A percentile compares a stretch with the other conserved stretches of the same genome.
phyloP scores from a whole-genome alignment of 2,888 invertebrate species.

The Andrena chrysosceles region DNA sequence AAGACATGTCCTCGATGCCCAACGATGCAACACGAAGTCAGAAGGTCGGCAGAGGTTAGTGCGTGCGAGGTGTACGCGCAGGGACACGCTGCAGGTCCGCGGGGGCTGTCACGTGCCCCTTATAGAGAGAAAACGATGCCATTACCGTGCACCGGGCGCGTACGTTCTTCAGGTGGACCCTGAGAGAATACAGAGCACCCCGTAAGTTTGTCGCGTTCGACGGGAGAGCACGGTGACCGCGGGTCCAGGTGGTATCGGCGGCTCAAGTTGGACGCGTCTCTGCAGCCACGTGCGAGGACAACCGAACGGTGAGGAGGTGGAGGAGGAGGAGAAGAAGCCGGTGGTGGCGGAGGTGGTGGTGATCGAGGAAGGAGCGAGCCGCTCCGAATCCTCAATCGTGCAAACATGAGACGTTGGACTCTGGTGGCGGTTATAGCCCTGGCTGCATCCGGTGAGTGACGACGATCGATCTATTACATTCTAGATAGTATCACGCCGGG shows the following conservation, averaged over 20 bases:
- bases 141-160: constrained; percentile 61
- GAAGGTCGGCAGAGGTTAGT: constrained; percentile 61
- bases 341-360: constrained; percentile 64
- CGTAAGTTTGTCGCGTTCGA: constrained; percentile 21
- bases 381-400: constrained; percentile 61
- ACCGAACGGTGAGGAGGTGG: constrained; percentile 67
- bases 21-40: constrained; percentile 71
- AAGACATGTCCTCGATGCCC: constrained; percentile 75
- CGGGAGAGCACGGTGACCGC: constrained; percentile 34
- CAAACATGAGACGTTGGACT: constrained; percentile 84
- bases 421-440: constrained; percentile 84
- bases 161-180: constrained; percentile 57
- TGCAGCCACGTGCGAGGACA: constrained; percentile 73
- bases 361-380: constrained; percentile 62
- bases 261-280: constrained; percentile 59
- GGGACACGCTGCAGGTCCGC: constrained; percentile 64
- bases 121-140: constrained; percentile 66
- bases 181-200: constrained; percentile 47
- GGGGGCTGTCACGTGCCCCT: constrained; percentile 76
- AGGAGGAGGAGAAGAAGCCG: constrained; percentile 63
- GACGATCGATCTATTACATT: neutral
- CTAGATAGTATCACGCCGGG: neutral
- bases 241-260: constrained; percentile 38
- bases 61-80: constrained; percentile 68
- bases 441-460: constrained; percentile 83